Evolutionary conservation across 2,797 vertebrate species (phyloP).

Genomic region (Microhierax caerulescens): DNA sequence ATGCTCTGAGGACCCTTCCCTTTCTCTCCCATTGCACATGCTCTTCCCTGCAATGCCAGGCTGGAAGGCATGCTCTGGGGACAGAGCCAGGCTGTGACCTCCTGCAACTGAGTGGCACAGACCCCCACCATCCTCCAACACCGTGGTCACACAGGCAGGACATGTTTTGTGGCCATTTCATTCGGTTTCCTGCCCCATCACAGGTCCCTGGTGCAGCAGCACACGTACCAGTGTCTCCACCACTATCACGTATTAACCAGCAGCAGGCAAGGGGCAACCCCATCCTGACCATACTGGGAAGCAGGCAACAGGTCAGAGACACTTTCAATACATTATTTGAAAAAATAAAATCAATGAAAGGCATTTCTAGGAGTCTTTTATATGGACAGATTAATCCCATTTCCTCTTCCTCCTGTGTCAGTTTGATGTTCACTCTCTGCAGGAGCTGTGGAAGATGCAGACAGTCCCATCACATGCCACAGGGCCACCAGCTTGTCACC

Average conservation of each 20-base stretch:
- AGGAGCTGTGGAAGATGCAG: background rate
- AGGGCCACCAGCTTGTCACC: background rate
- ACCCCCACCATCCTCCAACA: background rate
- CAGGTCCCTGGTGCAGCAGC: fast-evolving
- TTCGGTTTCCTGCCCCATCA: background rate
- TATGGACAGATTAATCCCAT: background rate
- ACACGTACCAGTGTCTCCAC: fast-evolving
- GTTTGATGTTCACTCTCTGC: no score
- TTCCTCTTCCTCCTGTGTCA: background rate
- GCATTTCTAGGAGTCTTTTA: background rate
- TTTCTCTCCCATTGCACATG: background rate
- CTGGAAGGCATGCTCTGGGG: background rate
- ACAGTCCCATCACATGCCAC: background rate
- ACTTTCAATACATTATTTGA: background rate
- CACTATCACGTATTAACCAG: fast-evolving
- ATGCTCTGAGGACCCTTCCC: background rate
- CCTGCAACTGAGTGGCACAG: background rate
- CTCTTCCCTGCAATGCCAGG: background rate
- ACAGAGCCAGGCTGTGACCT: background rate
- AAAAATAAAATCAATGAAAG: no score
- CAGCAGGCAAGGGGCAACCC: background rate
- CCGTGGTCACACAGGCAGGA: background rate
- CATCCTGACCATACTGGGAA: background rate
- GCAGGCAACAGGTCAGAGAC: background rate
- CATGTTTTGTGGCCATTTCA: fast-evolving